Percentiles rank a stretch among this genome's conserved stretches.
Conservation (phyloP, 2,888 invertebrate genomes). For the Agrenia bidenticulata region DNA sequence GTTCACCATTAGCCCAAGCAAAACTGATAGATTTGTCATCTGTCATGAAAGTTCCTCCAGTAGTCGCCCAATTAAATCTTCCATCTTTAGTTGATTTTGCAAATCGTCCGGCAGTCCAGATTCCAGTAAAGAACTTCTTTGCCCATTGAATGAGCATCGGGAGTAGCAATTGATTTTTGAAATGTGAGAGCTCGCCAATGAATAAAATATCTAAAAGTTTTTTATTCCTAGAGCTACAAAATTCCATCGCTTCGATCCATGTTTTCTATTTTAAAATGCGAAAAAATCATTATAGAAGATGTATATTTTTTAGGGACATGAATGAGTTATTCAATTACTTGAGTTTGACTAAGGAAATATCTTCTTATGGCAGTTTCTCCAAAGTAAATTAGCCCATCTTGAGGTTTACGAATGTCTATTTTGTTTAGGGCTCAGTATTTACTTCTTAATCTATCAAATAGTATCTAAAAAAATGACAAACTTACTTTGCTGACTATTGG, state of each 20-base stretch:
- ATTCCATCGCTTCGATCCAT: not conserved
- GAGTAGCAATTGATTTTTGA: not conserved
- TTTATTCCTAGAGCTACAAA: not conserved
- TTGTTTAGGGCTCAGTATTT: not conserved
- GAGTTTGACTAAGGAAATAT: not conserved
- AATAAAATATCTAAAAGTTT: conserved; percentile 1
- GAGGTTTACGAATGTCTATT: not conserved
- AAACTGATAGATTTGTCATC: not conserved
- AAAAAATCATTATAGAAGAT: not conserved
- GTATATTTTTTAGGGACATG: too few species aligned
- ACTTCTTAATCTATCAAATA: too few species aligned
- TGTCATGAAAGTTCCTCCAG: not conserved
- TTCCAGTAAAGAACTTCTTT: not conserved
- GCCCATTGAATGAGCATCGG: conserved; percentile 2
- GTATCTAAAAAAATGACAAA: not conserved
- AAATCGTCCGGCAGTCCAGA: conserved; percentile 2
- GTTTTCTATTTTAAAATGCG: conserved; percentile 4
- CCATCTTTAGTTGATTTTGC: not conserved
- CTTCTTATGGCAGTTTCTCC: conserved; percentile 6
- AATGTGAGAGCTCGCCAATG: not conserved
- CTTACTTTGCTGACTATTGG: not conserved
- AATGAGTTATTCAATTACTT: not conserved
- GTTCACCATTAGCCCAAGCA: not conserved
- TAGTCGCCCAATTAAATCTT: conserved; percentile 1
- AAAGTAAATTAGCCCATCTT: conserved; percentile 1